phyloP scores from a whole-genome alignment of 2,797 vertebrate genomes.

The Melanotaenia nigrans region DNA sequence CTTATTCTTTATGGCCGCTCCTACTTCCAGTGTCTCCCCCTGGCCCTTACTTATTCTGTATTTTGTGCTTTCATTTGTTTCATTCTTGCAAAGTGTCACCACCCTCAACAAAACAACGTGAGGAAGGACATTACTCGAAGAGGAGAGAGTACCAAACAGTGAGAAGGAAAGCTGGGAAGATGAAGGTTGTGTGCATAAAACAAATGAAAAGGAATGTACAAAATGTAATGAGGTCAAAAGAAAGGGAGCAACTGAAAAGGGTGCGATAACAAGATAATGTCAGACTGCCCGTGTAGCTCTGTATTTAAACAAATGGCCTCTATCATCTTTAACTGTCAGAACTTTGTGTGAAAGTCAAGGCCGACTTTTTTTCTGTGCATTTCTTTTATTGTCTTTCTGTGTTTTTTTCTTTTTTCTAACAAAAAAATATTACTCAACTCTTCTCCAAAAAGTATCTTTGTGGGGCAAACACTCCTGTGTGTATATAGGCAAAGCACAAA shows the following conservation, averaged over 20 bases:
- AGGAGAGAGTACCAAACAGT: slow-evolving; percentile 31
- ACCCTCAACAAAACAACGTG: slow-evolving; percentile 26
- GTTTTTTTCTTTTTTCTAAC: slow-evolving; percentile 11
- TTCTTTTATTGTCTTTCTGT: not conserved
- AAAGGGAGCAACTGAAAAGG: slow-evolving; percentile 47
- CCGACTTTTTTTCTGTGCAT: not conserved
- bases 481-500: slow-evolving; percentile 12
- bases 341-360: slow-evolving; percentile 22
- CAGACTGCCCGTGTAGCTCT: slow-evolving; percentile 26
- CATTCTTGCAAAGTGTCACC: slow-evolving; percentile 22
- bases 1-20: slow-evolving; percentile 25
- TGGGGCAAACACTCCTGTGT: slow-evolving; percentile 33
- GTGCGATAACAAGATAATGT: slow-evolving; percentile 48
- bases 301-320: slow-evolving; percentile 42
- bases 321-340: slow-evolving; percentile 9
- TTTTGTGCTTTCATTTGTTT: slow-evolving; percentile 32
- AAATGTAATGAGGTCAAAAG: slow-evolving; percentile 68
- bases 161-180: slow-evolving; percentile 33
- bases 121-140: slow-evolving; percentile 49
- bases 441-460: slow-evolving; percentile 44
- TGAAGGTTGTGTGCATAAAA: slow-evolving; percentile 55
- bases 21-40: slow-evolving; percentile 10
- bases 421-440: slow-evolving; percentile 52
- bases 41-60: slow-evolving; percentile 17
- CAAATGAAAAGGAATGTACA: slow-evolving; percentile 56